A percentile compares a stretch with the other conserved stretches of the same genome.
These are phyloP conservation scores for Crypturellus undulatus DNA, from an alignment of 2,113 vertebrate species.

Conservation along the genomic window DNA sequence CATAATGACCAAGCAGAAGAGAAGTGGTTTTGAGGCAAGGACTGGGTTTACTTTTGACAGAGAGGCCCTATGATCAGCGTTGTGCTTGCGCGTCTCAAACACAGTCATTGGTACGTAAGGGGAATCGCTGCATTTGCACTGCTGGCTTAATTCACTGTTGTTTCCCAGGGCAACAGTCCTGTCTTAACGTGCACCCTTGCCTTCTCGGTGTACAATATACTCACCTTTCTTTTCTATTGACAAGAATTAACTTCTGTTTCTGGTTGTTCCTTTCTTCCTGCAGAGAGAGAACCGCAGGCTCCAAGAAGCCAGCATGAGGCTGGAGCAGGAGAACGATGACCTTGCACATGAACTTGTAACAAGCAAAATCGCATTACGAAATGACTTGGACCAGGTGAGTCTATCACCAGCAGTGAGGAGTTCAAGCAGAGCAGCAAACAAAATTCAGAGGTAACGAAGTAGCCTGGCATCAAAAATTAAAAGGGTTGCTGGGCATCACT, in stretches of 20 bases:
- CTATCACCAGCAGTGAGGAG: background rate
- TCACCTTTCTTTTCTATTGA: background rate
- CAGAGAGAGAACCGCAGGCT: slow-evolving; percentile 97
- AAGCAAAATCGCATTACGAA: slow-evolving; percentile 97
- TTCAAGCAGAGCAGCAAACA: background rate
- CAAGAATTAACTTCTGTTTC: slow-evolving; percentile 29
- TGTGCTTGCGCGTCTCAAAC: background rate
- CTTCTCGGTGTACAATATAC: background rate
- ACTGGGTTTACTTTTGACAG: background rate
- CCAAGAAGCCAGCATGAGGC: slow-evolving; percentile 96
- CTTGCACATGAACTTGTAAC: slow-evolving; percentile 97
- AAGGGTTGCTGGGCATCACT: background rate
- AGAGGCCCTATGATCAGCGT: background rate
- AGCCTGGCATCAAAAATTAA: background rate
- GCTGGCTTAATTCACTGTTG: slow-evolving; percentile 75
- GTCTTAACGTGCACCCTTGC: slow-evolving; percentile 66
- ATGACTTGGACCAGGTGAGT: slow-evolving; percentile 95
- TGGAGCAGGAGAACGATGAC: slow-evolving; percentile 98
- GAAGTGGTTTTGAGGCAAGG: background rate
- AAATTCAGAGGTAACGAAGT: background rate
- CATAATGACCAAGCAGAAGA: background rate
- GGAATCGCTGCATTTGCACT: slow-evolving; percentile 57
- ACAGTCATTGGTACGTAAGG: background rate
- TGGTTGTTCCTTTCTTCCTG: slow-evolving; percentile 52
- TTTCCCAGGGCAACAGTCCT: slow-evolving; percentile 68